Percentiles rank a stretch among this genome's conserved stretches.
These are phyloP conservation scores for Eucidaris tribuloides DNA, from an alignment of 35 echinoderm and acorn worm genomes.

Conservation along the genomic window DNA sequence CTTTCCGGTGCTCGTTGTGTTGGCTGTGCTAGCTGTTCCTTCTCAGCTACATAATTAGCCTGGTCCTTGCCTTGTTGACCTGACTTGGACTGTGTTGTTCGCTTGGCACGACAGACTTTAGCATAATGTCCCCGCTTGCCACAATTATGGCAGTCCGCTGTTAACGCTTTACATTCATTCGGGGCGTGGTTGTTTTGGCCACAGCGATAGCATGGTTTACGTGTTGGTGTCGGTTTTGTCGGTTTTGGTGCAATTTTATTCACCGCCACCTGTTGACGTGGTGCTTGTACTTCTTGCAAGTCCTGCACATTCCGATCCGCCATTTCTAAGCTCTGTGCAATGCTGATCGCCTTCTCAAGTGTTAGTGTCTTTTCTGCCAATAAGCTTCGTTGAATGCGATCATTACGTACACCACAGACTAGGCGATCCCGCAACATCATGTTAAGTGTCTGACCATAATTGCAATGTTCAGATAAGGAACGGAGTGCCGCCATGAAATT, in stretches of 20 bases:
- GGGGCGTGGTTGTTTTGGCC: constrained; percentile 6
- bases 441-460: constrained; percentile 44
- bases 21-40: background rate
- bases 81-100: background rate
- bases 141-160: constrained; percentile 36
- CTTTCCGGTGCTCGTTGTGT: background rate
- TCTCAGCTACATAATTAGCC: background rate
- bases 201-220: constrained; percentile 23
- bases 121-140: constrained; percentile 44
- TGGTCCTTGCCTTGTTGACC: background rate
- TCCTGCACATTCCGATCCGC: background rate
- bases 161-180: background rate
- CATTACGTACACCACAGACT: constrained; percentile 58
- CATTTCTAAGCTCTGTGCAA: constrained; percentile 25
- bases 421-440: constrained; percentile 54
- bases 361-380: constrained; percentile 12
- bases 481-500: constrained; percentile 37
- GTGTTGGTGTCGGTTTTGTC: too few relatives aligned
- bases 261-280: too few relatives aligned
- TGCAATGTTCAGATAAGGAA: constrained; percentile 33
- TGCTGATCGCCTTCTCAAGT: constrained; percentile 30
- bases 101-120: constrained; percentile 46
- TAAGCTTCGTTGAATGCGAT: constrained; percentile 34
- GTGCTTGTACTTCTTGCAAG: background rate
- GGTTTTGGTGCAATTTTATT: too few relatives aligned